Conservation (phyloP, 2,888 invertebrate species). For the Sylvicola cinctus region DNA sequence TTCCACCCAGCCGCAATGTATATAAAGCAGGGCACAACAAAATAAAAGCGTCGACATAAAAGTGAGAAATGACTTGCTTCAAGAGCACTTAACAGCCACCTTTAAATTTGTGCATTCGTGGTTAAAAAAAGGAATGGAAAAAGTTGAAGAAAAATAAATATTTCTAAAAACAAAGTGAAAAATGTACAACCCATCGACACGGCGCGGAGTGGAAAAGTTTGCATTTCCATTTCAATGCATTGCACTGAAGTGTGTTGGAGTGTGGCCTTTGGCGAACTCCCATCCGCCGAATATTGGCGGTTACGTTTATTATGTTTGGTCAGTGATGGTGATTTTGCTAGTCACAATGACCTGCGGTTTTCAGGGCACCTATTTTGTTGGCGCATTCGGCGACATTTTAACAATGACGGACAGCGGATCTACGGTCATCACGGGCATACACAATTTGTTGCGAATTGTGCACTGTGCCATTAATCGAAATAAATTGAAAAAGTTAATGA, state of each 20-base stretch:
- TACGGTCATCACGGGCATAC: conserved; percentile 22
- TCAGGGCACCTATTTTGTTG: conserved; percentile 17
- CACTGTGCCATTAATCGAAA: conserved; percentile 17
- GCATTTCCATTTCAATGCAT: conserved; percentile 20
- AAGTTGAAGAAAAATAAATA: too few species aligned
- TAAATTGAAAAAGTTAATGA: conserved; percentile 15
- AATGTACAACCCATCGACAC: too few species aligned
- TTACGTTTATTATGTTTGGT: conserved; percentile 15
- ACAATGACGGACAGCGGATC: conserved; percentile 23
- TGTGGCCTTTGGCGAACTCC: conserved; percentile 16
- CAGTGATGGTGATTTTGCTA: conserved; percentile 18
- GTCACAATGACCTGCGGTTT: conserved; percentile 19
- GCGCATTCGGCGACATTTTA: conserved; percentile 18
- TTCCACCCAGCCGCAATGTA: too few species aligned
- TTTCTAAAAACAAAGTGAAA: too few species aligned
- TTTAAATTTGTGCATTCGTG: too few species aligned
- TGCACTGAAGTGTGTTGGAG: conserved; percentile 21
- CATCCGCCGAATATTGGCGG: conserved; percentile 4
- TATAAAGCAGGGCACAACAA: too few species aligned
- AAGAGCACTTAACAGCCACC: too few species aligned
- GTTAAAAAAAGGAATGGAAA: too few species aligned
- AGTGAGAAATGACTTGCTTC: too few species aligned
- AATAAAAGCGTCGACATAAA: too few species aligned
- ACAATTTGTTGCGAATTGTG: conserved; percentile 20
- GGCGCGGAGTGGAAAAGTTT: too few species aligned